Evolutionary conservation across 1,140 invertebrate species (phyloP).

Genomic region (Leptinotarsa defecta): DNA sequence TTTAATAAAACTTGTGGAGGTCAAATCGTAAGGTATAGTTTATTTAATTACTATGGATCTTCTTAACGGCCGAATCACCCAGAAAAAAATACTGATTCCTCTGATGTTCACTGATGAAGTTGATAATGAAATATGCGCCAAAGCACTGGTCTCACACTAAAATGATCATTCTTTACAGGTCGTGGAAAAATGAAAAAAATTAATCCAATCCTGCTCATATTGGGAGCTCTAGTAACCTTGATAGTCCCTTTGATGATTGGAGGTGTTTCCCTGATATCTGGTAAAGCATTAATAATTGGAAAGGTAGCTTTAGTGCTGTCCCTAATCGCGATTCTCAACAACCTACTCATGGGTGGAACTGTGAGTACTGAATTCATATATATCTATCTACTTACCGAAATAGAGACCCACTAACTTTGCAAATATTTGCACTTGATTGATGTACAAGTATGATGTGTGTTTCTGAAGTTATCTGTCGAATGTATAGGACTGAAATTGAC

Average conservation of each 20-base stretch:
- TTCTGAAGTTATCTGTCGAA: too few species aligned
- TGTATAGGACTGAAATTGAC: too few species aligned
- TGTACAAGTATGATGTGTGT: too few species aligned
- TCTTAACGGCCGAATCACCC: too few species aligned
- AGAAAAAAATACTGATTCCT: too few species aligned
- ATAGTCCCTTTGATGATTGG: background rate
- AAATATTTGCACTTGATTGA: too few species aligned
- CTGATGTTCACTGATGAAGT: too few species aligned
- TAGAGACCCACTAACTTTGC: background rate
- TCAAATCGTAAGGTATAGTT: too few species aligned
- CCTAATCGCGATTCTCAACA: background rate
- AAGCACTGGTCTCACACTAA: too few species aligned
- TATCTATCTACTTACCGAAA: background rate
- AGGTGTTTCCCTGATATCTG: background rate
- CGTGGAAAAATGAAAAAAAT: slow-evolving; percentile 11
- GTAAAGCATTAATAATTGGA: background rate
- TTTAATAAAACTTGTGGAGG: too few species aligned
- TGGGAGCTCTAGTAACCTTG: background rate
- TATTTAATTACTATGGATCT: too few species aligned
- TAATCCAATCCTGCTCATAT: background rate
- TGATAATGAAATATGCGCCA: too few species aligned
- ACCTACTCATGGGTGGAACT: background rate
- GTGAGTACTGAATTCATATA: background rate
- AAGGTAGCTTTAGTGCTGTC: background rate
- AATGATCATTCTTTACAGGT: background rate